A percentile compares a stretch with the other conserved stretches of the same genome.
Evolutionary conservation across 2,888 invertebrate genomes (phyloP).

Genomic region (Bombyx huttoni): DNA sequence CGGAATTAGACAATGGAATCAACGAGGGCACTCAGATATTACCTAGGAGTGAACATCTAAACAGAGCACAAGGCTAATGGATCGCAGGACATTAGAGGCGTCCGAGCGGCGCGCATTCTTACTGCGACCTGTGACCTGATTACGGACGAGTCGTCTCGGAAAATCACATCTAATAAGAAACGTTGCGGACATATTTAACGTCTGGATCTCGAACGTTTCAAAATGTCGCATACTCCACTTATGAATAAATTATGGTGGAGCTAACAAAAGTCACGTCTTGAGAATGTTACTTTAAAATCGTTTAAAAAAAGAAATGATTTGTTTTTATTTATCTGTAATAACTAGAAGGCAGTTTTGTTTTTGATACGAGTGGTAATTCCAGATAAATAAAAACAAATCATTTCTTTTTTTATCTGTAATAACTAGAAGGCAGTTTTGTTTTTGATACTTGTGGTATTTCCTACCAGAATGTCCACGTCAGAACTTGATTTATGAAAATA

Average conservation of each 20-base stretch:
- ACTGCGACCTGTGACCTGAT: conserved; percentile 37
- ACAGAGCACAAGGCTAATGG: conserved; percentile 59
- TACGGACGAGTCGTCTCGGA: neutral
- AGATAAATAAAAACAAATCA: conserved; percentile 13
- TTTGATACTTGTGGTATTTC: no score
- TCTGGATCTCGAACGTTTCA: conserved; percentile 1
- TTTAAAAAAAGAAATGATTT: conserved; percentile 16
- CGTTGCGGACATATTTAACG: neutral
- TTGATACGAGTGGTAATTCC: no score
- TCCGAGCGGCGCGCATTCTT: conserved; percentile 53
- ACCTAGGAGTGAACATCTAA: conserved; percentile 31
- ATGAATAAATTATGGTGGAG: conserved; percentile 7
- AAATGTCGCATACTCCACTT: conserved; percentile 3
- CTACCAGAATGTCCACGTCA: conserved; percentile 5
- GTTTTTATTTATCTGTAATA: conserved; percentile 14
- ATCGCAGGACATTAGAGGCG: conserved; percentile 42
- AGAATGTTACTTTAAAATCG: conserved; percentile 12
- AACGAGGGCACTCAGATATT: conserved; percentile 25
- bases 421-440: no score
- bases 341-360: no score
- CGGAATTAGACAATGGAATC: conserved; percentile 17
- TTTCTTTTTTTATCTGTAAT: conserved; percentile 18
- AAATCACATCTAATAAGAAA: conserved; percentile 1
- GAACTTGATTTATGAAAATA: conserved; percentile 11
- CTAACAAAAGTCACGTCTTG: conserved; percentile 13